Base-by-base conservation (phyloP, 2,888 invertebrate species). In the Eilema depressum region DNA sequence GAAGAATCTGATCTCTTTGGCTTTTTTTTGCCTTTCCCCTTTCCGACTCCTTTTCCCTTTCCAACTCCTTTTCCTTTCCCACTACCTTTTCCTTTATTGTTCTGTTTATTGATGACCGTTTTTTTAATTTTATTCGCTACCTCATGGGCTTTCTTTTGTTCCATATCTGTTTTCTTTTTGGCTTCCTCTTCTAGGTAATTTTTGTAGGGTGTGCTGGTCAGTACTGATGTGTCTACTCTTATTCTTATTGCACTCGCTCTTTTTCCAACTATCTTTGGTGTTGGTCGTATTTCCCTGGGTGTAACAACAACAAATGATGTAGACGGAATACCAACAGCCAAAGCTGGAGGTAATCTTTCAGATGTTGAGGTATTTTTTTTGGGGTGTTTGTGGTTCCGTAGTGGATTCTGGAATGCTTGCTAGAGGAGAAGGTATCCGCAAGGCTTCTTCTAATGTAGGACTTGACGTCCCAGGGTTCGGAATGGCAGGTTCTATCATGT, bases 141-240 rank as follows among this genome's bases (percentile, higher is more conserved):
- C 28, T 28, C 5, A 28, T 4, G 28, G 28, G 28, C 28, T 28
- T 28, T 28, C 28, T 28, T 4, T 28, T 28, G 28, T 28, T 28
- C 28, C 5, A 28, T 28, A 28, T 28, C 28, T 28, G 28, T 28
- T 28, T 28, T 28, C 28, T 28, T 28, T 28, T 28, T 28, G 28
- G 28, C 28, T 28, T 28, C 28, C 28, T 72, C 72, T 47, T 72
- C 69, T 56, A 69, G 57, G 53, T 69, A 72, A 37, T 69, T 72
- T 72, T 73, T 69, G 68, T 73, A 69, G 28, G 72, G 72, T 28
- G 69, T 73, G 66, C 72, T 73, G 47, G 69, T 73, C 41, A 72
- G 59, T 62, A 72, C 66, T 66, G 72, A 66, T 30, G 72, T 69
- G 63, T 68, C 57, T 65, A 69, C 59, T 65, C 63, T 62, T 66